Percentiles rank a stretch among this genome's conserved stretches.
These are phyloP conservation scores for Karalla daura DNA, from an alignment of 2,797 vertebrate species.

Conservation along the genomic window DNA sequence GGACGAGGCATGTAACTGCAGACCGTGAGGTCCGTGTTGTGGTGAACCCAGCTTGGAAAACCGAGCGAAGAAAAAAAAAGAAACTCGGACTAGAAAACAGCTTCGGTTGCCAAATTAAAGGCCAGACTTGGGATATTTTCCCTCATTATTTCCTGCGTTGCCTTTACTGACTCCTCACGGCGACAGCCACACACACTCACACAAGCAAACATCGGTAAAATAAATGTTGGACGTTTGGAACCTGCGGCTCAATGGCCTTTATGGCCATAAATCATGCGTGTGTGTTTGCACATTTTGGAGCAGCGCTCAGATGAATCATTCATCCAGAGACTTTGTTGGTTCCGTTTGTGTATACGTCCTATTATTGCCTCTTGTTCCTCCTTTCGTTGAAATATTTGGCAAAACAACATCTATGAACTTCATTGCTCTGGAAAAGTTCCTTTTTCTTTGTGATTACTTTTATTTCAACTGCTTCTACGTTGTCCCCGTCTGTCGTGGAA, in stretches of 20 bases:
- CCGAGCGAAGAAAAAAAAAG: background rate
- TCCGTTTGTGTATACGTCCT: background rate
- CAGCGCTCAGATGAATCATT: background rate
- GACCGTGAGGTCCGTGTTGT: background rate
- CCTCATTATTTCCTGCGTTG: slow-evolving; percentile 11
- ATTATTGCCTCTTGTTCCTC: background rate
- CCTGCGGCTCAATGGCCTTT: background rate
- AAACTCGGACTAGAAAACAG: slow-evolving; percentile 2
- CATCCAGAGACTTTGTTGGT: background rate
- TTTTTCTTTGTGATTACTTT: background rate
- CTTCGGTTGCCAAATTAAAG: background rate
- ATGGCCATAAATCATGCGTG: slow-evolving; percentile 18
- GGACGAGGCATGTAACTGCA: background rate
- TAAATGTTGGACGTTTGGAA: slow-evolving; percentile 9
- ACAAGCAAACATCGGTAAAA: slow-evolving; percentile 7
- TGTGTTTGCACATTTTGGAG: slow-evolving; percentile 6
- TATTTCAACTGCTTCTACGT: background rate
- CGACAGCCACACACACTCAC: background rate
- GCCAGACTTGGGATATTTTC: slow-evolving; percentile 7
- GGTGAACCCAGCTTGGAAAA: slow-evolving; percentile 14
- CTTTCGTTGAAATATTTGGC: background rate
- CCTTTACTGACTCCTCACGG: slow-evolving; percentile 2
- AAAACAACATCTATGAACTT: background rate
- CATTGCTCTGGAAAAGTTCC: background rate
- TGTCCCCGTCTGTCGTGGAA: slow-evolving; percentile 36